Percentiles rank a stretch among this genome's conserved stretches.
These are phyloP conservation scores for Cheilosia scutellata DNA, from an alignment of 2,888 invertebrate species.

Conservation along the genomic window DNA sequence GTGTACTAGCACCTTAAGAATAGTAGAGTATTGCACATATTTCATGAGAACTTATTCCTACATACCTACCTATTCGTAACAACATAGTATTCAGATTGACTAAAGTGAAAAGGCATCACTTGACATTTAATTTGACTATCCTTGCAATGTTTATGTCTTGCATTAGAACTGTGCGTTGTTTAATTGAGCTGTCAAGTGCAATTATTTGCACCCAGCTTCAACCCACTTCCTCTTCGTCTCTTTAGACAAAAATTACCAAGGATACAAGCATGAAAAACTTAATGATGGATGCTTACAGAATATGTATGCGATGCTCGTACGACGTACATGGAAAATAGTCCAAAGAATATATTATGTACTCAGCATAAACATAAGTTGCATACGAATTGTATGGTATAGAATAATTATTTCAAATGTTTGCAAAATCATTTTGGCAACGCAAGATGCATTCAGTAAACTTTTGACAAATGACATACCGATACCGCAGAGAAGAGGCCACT, in stretches of 20 bases:
- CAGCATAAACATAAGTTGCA: constrained; percentile 33
- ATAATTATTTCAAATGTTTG: not conserved
- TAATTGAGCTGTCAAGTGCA: too few relatives aligned
- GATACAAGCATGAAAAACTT: not conserved
- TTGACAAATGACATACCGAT: constrained; percentile 1
- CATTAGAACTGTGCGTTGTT: too few relatives aligned
- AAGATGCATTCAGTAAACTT: constrained; percentile 10
- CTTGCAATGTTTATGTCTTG: too few relatives aligned
- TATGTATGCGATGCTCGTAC: not conserved
- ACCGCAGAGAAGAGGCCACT: not conserved
- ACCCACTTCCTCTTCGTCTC: not conserved
- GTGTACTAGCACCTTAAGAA: too few relatives aligned
- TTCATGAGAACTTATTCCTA: too few relatives aligned
- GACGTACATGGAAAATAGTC: not conserved
- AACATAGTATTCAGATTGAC: too few relatives aligned
- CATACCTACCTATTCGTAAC: too few relatives aligned
- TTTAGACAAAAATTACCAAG: not conserved
- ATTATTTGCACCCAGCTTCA: too few relatives aligned
- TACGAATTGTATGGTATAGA: not conserved
- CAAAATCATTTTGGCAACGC: constrained; percentile 2
- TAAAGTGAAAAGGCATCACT: too few relatives aligned
- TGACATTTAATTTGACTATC: too few relatives aligned
- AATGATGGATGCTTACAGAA: not conserved
- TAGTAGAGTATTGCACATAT: too few relatives aligned
- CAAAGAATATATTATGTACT: not conserved